These are phyloP conservation scores for Andrena bucephala DNA, from an alignment of 2,888 invertebrate genomes.

Conservation along the genomic window DNA sequence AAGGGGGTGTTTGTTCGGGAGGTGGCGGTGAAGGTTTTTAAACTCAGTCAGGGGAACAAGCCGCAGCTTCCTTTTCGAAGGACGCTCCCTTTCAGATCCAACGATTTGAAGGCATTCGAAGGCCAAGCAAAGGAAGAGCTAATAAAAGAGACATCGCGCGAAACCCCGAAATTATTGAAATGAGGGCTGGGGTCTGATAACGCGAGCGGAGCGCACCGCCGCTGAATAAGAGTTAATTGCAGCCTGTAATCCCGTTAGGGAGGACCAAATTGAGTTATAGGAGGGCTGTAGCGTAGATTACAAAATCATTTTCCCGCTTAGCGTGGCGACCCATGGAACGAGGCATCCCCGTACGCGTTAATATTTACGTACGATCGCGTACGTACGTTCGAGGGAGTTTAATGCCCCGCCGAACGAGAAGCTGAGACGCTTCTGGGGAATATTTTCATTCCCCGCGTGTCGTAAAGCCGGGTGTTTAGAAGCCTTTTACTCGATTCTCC, in stretches of 20 bases:
- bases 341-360: neutral
- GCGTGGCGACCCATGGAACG: neutral
- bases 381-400: constrained; percentile 22
- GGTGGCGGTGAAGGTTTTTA: too few species aligned
- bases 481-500: neutral
- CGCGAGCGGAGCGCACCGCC: neutral
- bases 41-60: too few species aligned
- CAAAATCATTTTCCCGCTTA: constrained; percentile 58
- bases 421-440: neutral
- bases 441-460: neutral
- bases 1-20: too few species aligned
- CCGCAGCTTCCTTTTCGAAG: too few species aligned
- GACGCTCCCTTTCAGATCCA: too few species aligned
- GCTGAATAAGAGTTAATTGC: constrained; percentile 62
- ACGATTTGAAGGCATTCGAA: too few species aligned
- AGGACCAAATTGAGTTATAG: constrained; percentile 42
- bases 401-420: constrained; percentile 25
- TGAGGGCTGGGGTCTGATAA: neutral
- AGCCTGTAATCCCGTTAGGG: constrained; percentile 46
- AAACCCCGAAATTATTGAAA: constrained; percentile 1
- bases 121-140: too few species aligned
- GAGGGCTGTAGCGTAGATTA: constrained; percentile 40
- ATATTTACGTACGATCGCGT: constrained; percentile 3
- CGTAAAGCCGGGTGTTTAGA: neutral
- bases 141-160: neutral